Evolutionary conservation across 1,140 invertebrate genomes (phyloP).

Genomic region (Ceratina japonica): DNA sequence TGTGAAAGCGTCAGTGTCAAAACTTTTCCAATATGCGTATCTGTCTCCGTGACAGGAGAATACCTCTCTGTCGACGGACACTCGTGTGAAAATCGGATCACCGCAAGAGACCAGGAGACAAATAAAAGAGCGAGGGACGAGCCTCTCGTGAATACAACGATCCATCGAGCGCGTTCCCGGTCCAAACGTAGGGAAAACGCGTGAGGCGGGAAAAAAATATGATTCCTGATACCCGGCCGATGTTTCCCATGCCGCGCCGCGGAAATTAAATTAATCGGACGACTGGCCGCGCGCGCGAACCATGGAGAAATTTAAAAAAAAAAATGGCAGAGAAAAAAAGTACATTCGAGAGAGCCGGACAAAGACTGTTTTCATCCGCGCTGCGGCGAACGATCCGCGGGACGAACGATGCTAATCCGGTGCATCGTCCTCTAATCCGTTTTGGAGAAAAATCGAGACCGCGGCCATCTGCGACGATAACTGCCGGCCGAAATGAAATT

Average conservation of each 20-base stretch:
- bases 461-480: constrained; percentile 39
- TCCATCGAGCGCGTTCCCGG: not conserved
- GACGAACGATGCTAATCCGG: constrained; percentile 31
- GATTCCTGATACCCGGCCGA: constrained; percentile 4
- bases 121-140: not conserved
- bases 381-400: not conserved
- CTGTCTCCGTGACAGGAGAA: too few species aligned
- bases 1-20: too few species aligned
- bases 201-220: constrained; percentile 1
- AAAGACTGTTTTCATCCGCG: constrained; percentile 22
- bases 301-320: not conserved
- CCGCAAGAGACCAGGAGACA: not conserved
- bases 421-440: constrained; percentile 50
- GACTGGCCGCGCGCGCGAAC: not conserved
- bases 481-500: constrained; percentile 27
- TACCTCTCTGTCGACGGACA: too few species aligned
- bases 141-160: not conserved
- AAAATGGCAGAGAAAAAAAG: not conserved
- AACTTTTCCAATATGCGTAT: too few species aligned
- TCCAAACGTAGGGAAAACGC: not conserved
- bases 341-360: not conserved
- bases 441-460: constrained; percentile 52
- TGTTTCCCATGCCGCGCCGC: constrained; percentile 11
- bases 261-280: constrained; percentile 35
- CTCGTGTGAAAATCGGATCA: not conserved